Percentiles rank a stretch among this genome's conserved stretches.
Conservation (phyloP, 2,797 vertebrate genomes). For the Phrynocephalus vlangalii region DNA sequence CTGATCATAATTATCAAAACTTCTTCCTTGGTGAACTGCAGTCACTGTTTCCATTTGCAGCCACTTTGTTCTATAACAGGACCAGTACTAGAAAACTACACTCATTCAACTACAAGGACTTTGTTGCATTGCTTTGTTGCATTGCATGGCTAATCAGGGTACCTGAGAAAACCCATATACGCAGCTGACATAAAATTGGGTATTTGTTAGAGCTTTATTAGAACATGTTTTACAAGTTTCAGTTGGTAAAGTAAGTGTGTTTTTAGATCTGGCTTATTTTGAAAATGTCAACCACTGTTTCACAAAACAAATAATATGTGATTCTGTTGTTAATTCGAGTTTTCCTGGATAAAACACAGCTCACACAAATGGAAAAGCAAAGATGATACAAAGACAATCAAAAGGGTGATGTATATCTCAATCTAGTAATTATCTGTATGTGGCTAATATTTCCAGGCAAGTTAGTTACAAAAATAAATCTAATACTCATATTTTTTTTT, state of each 20-base stretch:
- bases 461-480: constrained; percentile 11
- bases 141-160: not conserved
- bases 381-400: not conserved
- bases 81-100: too few relatives aligned
- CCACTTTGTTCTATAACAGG: too few relatives aligned
- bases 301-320: not conserved
- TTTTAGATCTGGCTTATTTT: not conserved
- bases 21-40: not conserved
- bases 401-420: not conserved
- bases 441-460: not conserved
- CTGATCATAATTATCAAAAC: constrained; percentile 15
- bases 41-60: too few relatives aligned
- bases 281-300: not conserved
- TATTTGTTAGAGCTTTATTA: not conserved
- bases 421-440: not conserved
- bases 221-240: not conserved
- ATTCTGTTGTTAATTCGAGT: not conserved
- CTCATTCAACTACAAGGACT: not conserved
- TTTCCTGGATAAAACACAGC: not conserved
- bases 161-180: too few relatives aligned
- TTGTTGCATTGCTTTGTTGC: not conserved
- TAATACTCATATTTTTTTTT: not conserved
- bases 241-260: not conserved
- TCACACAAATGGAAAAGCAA: not conserved
- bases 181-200: too few relatives aligned